Base-by-base conservation (phyloP, 2,113 vertebrate genomes). In the Bambusicola thoracicus region DNA sequence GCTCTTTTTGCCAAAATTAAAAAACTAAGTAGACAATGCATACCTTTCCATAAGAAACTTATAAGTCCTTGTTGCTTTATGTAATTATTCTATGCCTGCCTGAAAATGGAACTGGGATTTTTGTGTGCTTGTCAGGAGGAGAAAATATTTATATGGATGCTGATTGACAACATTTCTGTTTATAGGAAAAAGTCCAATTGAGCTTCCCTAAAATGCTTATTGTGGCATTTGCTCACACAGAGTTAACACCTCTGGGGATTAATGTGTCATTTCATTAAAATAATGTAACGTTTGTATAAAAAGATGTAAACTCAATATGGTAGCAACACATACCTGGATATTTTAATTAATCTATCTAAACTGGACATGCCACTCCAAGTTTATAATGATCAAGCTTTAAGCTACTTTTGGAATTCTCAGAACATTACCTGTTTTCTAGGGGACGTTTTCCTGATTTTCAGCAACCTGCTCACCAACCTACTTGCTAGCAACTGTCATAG, bases 261-360 rank as follows among this genome's bases (percentile, higher is more conserved):
- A 97, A 97, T 97, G 88, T 70, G 65, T 96, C 77, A 91, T 96
- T 97, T 98, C 96, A 97, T 96, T 95, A 97, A 92, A 91, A 74
- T 95, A 97, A 93, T 94, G 76, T 74, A 96, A 92, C 66, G 91
- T 95, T 93, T 94, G 90, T 92, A 82, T 89, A 89, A 90, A 94
- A 96, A 95, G 34, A 96, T 96, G 78, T 93, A 96, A 96, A 97
- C 97, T 70, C 66, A 93, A 58, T 95, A 95, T 86, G 81, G 94
- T 97, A 95, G 89, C 65, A 93, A 77, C 56, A 44, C 21, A 7
- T 97, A 97, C 95, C 92, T 97, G 91, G 76, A 77, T 97, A 90
- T 94, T 97, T 97, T 96, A 97, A 97, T 97, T 97, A 97, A 96
- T 97, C 89, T 97, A 74, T 94, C 93, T 96, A 96, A 98, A 96